Evolutionary conservation across 2,888 invertebrate species (phyloP).

Genomic region (Dermolepida albohirtum): DNA sequence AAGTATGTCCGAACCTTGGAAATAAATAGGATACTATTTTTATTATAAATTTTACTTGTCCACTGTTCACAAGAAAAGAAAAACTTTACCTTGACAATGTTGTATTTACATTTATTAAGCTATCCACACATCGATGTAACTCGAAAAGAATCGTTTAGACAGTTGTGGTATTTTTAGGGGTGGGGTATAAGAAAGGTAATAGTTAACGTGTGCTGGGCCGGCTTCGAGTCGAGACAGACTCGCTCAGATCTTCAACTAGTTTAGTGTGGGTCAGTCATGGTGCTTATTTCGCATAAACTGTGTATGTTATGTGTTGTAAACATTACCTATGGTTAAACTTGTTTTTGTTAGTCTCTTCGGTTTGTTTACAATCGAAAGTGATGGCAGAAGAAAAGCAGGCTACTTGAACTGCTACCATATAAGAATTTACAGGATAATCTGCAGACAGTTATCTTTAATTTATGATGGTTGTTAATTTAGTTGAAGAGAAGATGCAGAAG

Average conservation of each 20-base stretch:
- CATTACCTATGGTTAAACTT: conserved; percentile 40
- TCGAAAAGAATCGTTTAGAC: conserved; percentile 33
- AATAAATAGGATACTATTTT: too few relatives aligned
- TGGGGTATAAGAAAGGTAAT: conserved; percentile 40
- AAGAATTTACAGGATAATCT: conserved; percentile 11
- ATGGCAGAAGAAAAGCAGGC: conserved; percentile 34
- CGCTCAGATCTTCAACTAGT: conserved; percentile 37
- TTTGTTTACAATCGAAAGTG: conserved; percentile 38
- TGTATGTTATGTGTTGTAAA: conserved; percentile 35
- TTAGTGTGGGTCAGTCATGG: conserved; percentile 34
- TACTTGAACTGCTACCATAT: conserved; percentile 24
- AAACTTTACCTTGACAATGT: conserved; percentile 26
- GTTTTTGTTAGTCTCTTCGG: conserved; percentile 31
- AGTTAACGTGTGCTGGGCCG: conserved; percentile 32
- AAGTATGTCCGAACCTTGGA: too few relatives aligned
- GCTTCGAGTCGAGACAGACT: conserved; percentile 17
- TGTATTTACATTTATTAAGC: not conserved
- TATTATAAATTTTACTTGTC: too few relatives aligned
- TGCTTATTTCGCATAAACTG: conserved; percentile 28
- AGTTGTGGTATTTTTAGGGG: conserved; percentile 37
- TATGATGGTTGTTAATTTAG: conserved; percentile 22
- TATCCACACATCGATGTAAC: conserved; percentile 1
- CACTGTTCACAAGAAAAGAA: not conserved
- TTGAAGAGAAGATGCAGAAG: conserved; percentile 22
- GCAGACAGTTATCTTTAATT: conserved; percentile 7